Conservation (phyloP, 1,140 invertebrate genomes). For the Phymastichus coffea region DNA sequence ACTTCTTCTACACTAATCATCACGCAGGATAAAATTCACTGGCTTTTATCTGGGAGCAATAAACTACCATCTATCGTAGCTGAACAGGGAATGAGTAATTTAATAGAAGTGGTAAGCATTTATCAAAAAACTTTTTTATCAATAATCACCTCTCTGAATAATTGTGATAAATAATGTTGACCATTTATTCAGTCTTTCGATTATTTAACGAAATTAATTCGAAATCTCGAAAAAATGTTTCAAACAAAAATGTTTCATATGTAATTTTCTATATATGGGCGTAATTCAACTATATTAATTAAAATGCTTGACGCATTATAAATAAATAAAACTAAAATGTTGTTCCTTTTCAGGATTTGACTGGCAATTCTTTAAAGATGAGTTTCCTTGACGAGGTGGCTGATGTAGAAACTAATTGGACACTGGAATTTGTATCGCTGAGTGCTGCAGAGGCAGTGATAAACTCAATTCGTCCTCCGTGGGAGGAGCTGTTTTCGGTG, state of each 20-base stretch:
- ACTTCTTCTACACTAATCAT: conserved; percentile 46
- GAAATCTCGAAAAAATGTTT: too few species aligned
- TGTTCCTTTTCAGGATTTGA: conserved; percentile 38
- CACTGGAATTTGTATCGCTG: conserved; percentile 42
- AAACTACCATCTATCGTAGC: conserved; percentile 37
- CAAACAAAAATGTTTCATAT: too few species aligned
- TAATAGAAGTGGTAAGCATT: conserved; percentile 59
- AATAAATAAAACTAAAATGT: too few species aligned
- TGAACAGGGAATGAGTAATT: conserved; percentile 57
- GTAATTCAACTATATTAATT: too few species aligned
- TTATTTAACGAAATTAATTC: too few species aligned
- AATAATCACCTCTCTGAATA: too few species aligned
- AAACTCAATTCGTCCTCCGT: conserved; percentile 49
- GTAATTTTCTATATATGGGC: too few species aligned
- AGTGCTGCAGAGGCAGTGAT: conserved; percentile 48
- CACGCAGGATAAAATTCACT: conserved; percentile 50
- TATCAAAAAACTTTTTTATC: too few species aligned
- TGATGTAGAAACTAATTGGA: conserved; percentile 46
- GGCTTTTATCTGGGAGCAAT: conserved; percentile 44
- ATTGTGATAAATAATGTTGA: too few species aligned
- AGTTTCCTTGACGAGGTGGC: conserved; percentile 49
- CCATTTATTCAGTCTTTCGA: too few species aligned
- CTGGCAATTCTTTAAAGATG: conserved; percentile 36
- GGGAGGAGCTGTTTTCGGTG: conserved; percentile 54
- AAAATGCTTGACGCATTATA: too few species aligned